These are phyloP conservation scores for Narcine bancroftii DNA, from an alignment of 2,113 vertebrate species.

Conservation along the genomic window DNA sequence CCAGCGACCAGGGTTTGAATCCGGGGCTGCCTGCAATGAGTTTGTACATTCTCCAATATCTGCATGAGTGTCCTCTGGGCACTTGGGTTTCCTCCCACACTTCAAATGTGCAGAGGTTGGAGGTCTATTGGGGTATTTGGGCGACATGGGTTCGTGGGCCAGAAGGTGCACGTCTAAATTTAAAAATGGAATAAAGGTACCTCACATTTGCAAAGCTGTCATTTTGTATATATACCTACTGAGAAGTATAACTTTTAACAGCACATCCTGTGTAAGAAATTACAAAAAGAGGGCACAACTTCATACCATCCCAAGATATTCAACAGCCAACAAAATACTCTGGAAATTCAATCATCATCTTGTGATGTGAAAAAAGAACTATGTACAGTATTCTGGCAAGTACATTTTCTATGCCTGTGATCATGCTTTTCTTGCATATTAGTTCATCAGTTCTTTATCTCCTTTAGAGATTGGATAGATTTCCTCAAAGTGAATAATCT, in stretches of 20 bases:
- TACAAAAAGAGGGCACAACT: neutral
- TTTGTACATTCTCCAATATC: too few species aligned
- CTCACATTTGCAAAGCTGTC: neutral
- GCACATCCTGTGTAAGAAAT: neutral
- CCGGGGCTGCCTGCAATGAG: too few species aligned
- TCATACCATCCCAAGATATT: neutral
- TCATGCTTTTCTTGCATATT: neutral
- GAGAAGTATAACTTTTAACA: neutral
- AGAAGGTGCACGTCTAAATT: too few species aligned
- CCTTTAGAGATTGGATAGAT: neutral
- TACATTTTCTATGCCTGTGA: too few species aligned
- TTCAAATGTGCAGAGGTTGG: too few species aligned
- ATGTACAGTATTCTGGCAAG: neutral
- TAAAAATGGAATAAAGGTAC: too few species aligned
- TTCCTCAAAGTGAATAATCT: neutral
- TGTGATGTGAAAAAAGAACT: neutral
- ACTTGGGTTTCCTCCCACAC: too few species aligned
- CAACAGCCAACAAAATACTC: neutral
- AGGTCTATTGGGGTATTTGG: too few species aligned
- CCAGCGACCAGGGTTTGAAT: too few species aligned
- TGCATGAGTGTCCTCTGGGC: too few species aligned
- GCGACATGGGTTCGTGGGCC: too few species aligned
- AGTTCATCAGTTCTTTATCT: neutral
- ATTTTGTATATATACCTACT: neutral
- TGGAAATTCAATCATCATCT: neutral